Conservation (phyloP, 2,797 vertebrate genomes). For the Chelon labrosus region DNA sequence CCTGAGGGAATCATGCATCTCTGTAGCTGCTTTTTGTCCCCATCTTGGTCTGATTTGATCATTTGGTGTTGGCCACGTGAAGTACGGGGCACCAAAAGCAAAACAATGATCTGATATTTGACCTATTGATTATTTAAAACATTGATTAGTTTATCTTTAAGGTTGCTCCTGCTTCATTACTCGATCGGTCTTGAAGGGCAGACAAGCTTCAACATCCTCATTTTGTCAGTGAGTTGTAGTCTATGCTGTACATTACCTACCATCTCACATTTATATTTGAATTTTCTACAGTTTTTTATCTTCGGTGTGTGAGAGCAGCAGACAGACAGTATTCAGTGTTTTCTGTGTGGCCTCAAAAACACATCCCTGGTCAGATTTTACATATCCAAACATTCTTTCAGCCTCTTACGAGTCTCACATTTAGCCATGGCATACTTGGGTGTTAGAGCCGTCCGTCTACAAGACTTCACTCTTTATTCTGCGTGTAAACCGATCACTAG, state of each 20-base stretch:
- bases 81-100: no score
- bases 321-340: constrained; percentile 9
- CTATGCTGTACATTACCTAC: no score
- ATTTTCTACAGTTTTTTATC: neutral
- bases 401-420: constrained; percentile 34
- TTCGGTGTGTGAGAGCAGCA: constrained; percentile 1
- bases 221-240: no score
- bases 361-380: constrained; percentile 37
- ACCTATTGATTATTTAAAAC: neutral
- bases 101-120: neutral
- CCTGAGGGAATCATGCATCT: neutral
- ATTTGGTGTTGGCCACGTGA: neutral
- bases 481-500: constrained; percentile 24
- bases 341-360: constrained; percentile 41
- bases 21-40: constrained; percentile 2
- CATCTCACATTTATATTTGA: neutral
- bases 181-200: no score
- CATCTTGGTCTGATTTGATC: neutral
- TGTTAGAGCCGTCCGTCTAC: constrained; percentile 22
- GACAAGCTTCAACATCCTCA: no score
- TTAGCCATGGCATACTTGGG: constrained; percentile 20
- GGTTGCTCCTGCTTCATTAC: no score
- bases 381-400: constrained; percentile 54
- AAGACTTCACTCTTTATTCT: constrained; percentile 2
- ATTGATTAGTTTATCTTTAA: no score